Percentiles rank a stretch among this genome's conserved stretches.
phyloP scores from a whole-genome alignment of 2,888 invertebrate species.

The Eucriotettix oculatus region DNA sequence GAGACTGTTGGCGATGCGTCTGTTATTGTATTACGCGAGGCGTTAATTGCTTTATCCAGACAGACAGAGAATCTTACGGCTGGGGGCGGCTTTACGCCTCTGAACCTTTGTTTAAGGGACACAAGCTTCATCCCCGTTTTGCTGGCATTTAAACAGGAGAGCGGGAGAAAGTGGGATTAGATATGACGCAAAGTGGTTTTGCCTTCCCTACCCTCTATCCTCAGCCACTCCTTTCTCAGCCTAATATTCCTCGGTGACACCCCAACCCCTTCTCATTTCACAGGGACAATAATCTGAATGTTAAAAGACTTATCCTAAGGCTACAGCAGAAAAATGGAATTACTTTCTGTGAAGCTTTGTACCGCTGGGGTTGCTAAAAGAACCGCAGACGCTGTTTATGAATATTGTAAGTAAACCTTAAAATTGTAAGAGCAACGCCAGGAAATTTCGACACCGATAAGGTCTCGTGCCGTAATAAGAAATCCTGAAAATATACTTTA shows the following conservation, averaged over 20 bases:
- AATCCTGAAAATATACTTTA: too few species aligned
- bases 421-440: too few species aligned
- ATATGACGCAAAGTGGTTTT: neutral
- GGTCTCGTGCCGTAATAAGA: too few species aligned
- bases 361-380: neutral
- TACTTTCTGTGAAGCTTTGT: neutral
- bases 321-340: constrained; percentile 15
- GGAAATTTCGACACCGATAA: too few species aligned
- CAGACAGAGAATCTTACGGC: neutral
- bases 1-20: neutral
- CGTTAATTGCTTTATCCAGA: neutral
- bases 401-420: too few species aligned
- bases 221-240: too few species aligned
- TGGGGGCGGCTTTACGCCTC: neutral
- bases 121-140: neutral
- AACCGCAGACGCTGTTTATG: too few species aligned
- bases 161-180: neutral
- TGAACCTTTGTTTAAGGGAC: neutral
- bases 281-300: constrained; percentile 27
- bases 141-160: neutral
- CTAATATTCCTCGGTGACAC: neutral
- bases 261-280: constrained; percentile 19
- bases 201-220: neutral
- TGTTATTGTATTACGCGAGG: neutral
- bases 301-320: constrained; percentile 23